phyloP scores from a whole-genome alignment of 1,140 invertebrate genomes.

The Bombus soroeensis region DNA sequence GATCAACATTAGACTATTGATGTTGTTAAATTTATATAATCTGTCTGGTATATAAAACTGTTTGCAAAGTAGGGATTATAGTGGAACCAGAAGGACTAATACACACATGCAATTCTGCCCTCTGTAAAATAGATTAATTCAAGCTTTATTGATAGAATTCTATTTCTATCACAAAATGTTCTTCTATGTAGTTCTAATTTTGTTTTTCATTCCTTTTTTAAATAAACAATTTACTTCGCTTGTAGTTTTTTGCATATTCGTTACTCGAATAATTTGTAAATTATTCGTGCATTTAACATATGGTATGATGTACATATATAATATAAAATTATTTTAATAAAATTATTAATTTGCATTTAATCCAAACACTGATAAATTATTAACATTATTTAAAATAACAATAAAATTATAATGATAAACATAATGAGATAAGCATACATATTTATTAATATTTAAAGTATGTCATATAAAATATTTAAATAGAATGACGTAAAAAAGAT shows the following conservation, averaged over 20 bases:
- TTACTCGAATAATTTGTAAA: neutral
- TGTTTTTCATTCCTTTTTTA: constrained; percentile 27
- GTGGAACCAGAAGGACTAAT: constrained; percentile 21
- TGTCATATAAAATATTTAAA: neutral
- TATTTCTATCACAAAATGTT: constrained; percentile 27
- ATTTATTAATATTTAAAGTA: neutral
- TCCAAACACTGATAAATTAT: neutral
- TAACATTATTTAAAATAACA: neutral
- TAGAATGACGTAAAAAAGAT: neutral
- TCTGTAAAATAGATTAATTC: constrained; percentile 48
- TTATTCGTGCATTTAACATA: constrained; percentile 40
- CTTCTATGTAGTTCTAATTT: constrained; percentile 27
- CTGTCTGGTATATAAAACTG: constrained; percentile 33
- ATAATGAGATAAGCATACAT: neutral
- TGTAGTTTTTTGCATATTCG: neutral
- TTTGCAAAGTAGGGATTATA: constrained; percentile 39
- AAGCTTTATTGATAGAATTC: constrained; percentile 40
- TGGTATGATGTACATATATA: constrained; percentile 14
- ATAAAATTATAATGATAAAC: neutral
- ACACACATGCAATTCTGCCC: constrained; percentile 23
- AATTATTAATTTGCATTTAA: neutral
- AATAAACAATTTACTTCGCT: constrained; percentile 8
- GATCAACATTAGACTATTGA: constrained; percentile 54
- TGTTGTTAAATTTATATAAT: constrained; percentile 54
- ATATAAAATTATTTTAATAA: neutral